Base-by-base conservation (phyloP, 1,140 invertebrate genomes). In the Sminthurinus signatus region DNA sequence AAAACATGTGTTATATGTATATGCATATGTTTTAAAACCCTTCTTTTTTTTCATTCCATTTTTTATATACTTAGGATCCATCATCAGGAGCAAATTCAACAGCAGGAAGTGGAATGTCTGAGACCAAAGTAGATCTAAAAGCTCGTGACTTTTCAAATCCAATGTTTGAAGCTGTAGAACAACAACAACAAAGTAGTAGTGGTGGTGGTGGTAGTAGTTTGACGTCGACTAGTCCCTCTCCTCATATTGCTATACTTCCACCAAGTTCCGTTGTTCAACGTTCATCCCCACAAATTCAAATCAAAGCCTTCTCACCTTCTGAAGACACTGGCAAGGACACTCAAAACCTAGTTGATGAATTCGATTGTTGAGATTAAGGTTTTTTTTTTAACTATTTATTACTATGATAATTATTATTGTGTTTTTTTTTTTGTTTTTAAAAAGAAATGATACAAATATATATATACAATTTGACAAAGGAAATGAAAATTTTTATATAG, bases 261-360 rank as follows among this genome's bases (percentile, higher is more conserved):
- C 90, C 90, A 23, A 91, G 89, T 58, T 88, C 86, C 72, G 81
- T 89, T 25, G 84, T 87, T 61, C 86, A 88, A 70, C 84, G 85
- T 74, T 82, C 85, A 51, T 85, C 86, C 27, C 86, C 87, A 21
- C 85, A 86, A 71, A 77, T 88, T 65, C 85, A 86, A 70, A 76
- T 88, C 31, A 80, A 85, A 36, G 15, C 15, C 32, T 36, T 15
- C 32, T 8, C 93, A 1, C 83, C 85, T 57, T 80, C 83, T 10
- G 81, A 85, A 27, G 91, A 95, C 74, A 89, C 89, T n/a, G 91
- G 90, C 74, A 91, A 90, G 78, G 92, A 94, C 76, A 95, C 91
- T 1, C 88, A 89, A 75, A 86, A 88, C 74, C 81, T 96, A 62
- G 91, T 94, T 54, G 86, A 88, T 75, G 67, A 68, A 36, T 63